Conservation (phyloP, 2,113 vertebrate species). For the mouse (Mus musculus) region DNA sequence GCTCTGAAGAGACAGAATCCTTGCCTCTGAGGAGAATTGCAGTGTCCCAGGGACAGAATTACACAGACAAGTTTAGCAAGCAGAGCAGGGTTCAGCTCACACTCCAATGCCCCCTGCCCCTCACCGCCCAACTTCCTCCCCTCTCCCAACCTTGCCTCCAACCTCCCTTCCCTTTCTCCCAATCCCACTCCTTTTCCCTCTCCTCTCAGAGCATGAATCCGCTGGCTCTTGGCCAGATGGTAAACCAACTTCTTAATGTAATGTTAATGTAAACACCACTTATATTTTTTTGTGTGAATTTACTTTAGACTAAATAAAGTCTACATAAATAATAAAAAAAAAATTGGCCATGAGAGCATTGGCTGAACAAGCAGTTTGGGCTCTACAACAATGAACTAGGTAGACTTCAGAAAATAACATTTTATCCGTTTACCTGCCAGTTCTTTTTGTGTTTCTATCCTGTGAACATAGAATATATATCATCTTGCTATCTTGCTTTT, state of each 20-base stretch:
- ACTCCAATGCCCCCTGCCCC: too few species aligned
- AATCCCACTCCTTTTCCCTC: fast-evolving
- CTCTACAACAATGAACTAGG: neutral
- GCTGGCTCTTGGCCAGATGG: slow-evolving; percentile 18
- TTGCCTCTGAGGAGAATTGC: neutral
- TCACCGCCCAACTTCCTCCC: neutral
- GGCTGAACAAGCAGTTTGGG: neutral
- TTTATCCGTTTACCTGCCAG: neutral
- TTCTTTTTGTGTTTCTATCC: neutral
- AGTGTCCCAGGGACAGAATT: neutral
- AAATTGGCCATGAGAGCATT: slow-evolving; percentile 14
- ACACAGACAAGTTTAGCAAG: neutral
- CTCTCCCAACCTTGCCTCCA: too few species aligned
- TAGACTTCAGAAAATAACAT: neutral
- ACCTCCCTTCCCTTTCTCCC: too few species aligned
- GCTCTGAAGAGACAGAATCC: neutral
- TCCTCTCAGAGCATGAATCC: slow-evolving; percentile 12
- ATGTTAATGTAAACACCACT: slow-evolving; percentile 62
- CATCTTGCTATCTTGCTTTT: neutral
- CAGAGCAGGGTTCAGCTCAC: neutral
- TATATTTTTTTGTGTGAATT: slow-evolving; percentile 64
- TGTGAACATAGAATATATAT: neutral
- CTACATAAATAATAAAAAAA: slow-evolving; percentile 47
- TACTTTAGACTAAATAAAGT: slow-evolving; percentile 72
- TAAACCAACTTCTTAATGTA: slow-evolving; percentile 58